Percentiles rank a stretch among this genome's conserved stretches.
These are phyloP conservation scores for Chouioia cunea DNA, from an alignment of 2,888 invertebrate species.

Conservation along the genomic window DNA sequence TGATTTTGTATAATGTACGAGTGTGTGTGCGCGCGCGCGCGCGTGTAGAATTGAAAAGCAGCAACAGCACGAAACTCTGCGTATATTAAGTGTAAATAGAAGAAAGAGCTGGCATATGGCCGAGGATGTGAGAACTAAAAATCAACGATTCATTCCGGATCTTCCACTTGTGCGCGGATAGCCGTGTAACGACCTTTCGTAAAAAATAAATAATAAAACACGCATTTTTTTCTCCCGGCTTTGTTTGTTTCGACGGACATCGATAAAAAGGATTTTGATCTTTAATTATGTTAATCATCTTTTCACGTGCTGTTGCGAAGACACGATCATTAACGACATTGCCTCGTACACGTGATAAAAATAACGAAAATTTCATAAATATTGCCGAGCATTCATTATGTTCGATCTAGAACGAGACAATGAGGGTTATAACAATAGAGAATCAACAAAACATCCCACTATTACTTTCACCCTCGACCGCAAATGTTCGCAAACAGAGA, in stretches of 20 bases:
- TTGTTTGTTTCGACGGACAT: too few species aligned
- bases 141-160: slow-evolving; percentile 59
- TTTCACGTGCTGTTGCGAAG: too few species aligned
- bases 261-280: too few species aligned
- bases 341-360: too few species aligned
- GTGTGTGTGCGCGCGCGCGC: slow-evolving; percentile 47
- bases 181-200: slow-evolving; percentile 30
- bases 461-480: slow-evolving; percentile 12
- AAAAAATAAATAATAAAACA: too few species aligned
- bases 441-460: background rate
- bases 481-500: slow-evolving; percentile 42
- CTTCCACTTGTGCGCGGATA: slow-evolving; percentile 45
- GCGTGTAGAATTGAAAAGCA: slow-evolving; percentile 34
- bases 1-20: too few species aligned
- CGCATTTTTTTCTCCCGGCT: too few species aligned
- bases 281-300: too few species aligned
- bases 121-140: slow-evolving; percentile 46
- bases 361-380: slow-evolving; percentile 20
- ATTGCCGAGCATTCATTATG: background rate
- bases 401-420: too few species aligned
- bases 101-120: slow-evolving; percentile 43
- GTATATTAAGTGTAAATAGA: too few species aligned
- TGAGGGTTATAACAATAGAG: too few species aligned
- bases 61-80: slow-evolving; percentile 13
- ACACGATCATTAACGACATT: too few species aligned